These are phyloP conservation scores for Lasioglossum malachurum DNA, from an alignment of 2,888 invertebrate genomes.

Conservation along the genomic window DNA sequence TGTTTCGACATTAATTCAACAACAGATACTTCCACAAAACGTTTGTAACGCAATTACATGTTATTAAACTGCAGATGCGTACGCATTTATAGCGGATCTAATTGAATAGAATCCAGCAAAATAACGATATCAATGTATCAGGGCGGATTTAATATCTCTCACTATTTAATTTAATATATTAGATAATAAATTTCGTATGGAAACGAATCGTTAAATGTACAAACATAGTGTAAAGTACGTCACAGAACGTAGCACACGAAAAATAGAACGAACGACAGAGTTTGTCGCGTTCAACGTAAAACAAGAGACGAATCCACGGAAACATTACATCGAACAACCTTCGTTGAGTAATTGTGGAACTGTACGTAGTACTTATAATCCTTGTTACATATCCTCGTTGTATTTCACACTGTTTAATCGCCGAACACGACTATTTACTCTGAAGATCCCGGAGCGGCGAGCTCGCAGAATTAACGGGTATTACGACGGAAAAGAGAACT, in stretches of 20 bases:
- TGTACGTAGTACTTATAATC: neutral
- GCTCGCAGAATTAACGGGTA: neutral
- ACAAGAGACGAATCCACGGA: neutral
- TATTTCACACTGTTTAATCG: conserved; percentile 2
- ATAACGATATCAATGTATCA: neutral
- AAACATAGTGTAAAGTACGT: neutral
- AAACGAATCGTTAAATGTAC: neutral
- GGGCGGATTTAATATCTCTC: neutral
- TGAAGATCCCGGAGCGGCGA: neutral
- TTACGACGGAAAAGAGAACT: neutral
- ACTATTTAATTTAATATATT: neutral
- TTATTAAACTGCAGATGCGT: neutral
- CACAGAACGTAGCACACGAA: neutral
- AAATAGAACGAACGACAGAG: neutral
- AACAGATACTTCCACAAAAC: neutral
- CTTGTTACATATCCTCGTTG: neutral
- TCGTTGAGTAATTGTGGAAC: neutral
- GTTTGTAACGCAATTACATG: neutral
- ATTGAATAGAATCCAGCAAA: neutral
- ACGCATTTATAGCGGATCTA: neutral
- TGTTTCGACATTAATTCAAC: neutral
- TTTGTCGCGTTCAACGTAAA: neutral
- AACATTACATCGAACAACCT: neutral
- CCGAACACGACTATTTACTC: conserved; percentile 3
- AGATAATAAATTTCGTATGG: neutral